Percentiles rank a stretch among this genome's conserved stretches.
Evolutionary conservation across 1,140 invertebrate species (phyloP).

Genomic region (Zaprionus camerounensis): DNA sequence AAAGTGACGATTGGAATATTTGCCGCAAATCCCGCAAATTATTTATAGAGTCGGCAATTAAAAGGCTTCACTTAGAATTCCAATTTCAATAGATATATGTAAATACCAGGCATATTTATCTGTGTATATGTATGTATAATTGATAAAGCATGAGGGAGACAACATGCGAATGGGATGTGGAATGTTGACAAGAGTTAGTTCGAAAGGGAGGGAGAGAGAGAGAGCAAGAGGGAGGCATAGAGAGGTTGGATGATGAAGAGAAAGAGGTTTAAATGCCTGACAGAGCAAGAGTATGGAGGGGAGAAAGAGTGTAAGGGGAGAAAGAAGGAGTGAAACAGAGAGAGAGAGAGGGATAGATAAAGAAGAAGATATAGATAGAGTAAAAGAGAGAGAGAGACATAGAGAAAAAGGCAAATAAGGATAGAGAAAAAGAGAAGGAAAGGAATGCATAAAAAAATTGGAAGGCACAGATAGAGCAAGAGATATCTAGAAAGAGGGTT

Average conservation of each 20-base stretch:
- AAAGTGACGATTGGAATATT: background rate
- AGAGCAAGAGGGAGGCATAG: background rate
- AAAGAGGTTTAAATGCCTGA: no score
- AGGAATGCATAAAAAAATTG: background rate
- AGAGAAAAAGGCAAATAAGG: background rate
- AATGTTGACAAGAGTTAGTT: background rate
- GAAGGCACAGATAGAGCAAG: background rate
- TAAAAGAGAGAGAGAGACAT: no score
- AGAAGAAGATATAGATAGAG: background rate
- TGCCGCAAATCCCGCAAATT: background rate
- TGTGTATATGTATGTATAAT: no score
- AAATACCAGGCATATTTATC: background rate
- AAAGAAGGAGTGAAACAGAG: background rate
- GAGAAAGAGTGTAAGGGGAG: background rate
- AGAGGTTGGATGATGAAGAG: no score
- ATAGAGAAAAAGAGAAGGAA: background rate
- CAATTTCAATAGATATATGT: constrained; percentile 4
- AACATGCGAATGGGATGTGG: background rate
- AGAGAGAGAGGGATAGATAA: no score
- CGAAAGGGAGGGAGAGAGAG: background rate
- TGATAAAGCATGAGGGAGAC: background rate
- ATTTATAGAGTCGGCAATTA: constrained; percentile 4
- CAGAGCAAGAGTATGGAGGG: background rate
- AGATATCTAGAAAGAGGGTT: no score
- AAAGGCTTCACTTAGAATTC: constrained; percentile 2